These are phyloP conservation scores for Pao palembangensis DNA, from an alignment of 2,113 vertebrate species.

Conservation along the genomic window DNA sequence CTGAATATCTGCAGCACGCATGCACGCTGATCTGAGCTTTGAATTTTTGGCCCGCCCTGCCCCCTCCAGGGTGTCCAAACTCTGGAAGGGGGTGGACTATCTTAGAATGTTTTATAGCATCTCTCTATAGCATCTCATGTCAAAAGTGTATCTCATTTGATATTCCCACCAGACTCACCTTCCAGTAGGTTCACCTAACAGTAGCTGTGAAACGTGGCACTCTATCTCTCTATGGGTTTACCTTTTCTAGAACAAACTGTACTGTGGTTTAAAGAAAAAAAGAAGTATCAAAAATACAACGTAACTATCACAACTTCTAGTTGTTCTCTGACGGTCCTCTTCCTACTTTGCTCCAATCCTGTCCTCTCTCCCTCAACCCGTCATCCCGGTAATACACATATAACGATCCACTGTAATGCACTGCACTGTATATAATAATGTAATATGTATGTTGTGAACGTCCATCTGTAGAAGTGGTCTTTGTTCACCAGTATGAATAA, in stretches of 20 bases:
- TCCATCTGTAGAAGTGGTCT: conserved; percentile 76
- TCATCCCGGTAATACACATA: conserved; percentile 63
- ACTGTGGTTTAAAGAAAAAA: conserved; percentile 64
- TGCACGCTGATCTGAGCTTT: conserved; percentile 72
- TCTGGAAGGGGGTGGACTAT: conserved; percentile 57
- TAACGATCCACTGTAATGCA: conserved; percentile 74
- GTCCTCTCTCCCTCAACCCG: conserved; percentile 30
- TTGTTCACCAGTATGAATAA: conserved; percentile 76
- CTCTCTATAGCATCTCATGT: conserved; percentile 72
- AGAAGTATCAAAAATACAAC: conserved; percentile 60
- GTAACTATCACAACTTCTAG: conserved; percentile 52
- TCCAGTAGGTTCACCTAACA: conserved; percentile 70
- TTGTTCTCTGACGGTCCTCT: conserved; percentile 27
- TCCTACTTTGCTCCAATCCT: conserved; percentile 25
- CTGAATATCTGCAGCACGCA: conserved; percentile 76
- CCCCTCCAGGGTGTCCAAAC: conserved; percentile 41
- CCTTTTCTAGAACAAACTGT: conserved; percentile 76
- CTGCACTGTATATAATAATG: conserved; percentile 78
- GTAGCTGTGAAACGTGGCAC: conserved; percentile 76
- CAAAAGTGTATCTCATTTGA: conserved; percentile 62
- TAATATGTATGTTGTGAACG: conserved; percentile 77
- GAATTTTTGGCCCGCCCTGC: conserved; percentile 50
- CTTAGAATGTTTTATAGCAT: conserved; percentile 75
- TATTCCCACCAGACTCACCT: conserved; percentile 65
- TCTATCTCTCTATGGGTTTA: conserved; percentile 69